Base-by-base conservation (phyloP, 1,140 invertebrate species). In the Eciton burchellii region DNA sequence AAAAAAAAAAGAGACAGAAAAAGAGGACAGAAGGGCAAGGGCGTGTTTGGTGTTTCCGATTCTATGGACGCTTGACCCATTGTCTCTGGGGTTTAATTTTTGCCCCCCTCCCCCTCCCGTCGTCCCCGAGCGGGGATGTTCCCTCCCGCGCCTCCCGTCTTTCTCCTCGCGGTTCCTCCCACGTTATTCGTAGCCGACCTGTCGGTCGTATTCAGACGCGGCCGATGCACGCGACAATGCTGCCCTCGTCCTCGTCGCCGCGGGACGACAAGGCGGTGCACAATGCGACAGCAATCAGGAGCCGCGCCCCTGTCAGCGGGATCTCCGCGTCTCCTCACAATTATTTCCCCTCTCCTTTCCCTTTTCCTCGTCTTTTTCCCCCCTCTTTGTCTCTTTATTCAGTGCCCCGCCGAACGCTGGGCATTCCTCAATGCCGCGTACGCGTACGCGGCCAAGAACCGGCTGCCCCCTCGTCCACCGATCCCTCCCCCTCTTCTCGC, bases 11-110 rank as follows among this genome's bases (percentile, higher is more conserved):
- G 19, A 9, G 19, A 21, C 0, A 14, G 12, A 47, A 19, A 59
- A 19, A 73, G 59, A 54, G 71, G 68, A 84, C 72, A 84, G 84
- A 91, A 89, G 54, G 91, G 89, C 87, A 88, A 82, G 92, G 93
- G 93, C 93, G 93, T 93, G 91, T 92, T 92, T 91, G 89, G 90
- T 89, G 88, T 91, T 90, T 92, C 89, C 87, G 82, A 90, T 91
- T 93, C 91, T 92, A 93, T 93, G 93, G 90, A 92, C 93, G 93
- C 92, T 94, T 94, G 93, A 94, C 93, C 93, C 86, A 94, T 94
- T 94, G 93, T 94, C 91, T 93, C 91, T 91, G 68, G 88, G 90
- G 91, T 94, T 94, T 94, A 93, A 94, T 93, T 93, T 94, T 90
- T 92, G 88, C 65, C 88, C 90, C 87, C 89, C 82, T 29, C 52